Base-by-base conservation (phyloP, 2,888 invertebrate species). In the Lamproptera curius region DNA sequence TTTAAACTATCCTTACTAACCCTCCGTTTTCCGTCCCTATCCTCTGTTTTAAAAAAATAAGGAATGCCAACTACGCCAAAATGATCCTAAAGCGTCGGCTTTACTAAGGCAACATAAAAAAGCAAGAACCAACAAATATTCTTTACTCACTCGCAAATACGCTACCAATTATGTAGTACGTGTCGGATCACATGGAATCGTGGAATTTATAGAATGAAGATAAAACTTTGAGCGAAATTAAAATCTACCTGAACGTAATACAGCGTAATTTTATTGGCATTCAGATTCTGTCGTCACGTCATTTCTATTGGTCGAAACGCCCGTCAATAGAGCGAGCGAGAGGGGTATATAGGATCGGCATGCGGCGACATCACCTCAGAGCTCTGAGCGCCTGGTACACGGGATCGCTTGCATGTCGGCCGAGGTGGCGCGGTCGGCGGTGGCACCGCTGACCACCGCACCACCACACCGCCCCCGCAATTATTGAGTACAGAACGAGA, bases 371-470 rank as follows among this genome's bases (percentile, higher is more conserved):
- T 26, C 63, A 67, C 64, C 42, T 53, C 10, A 9, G 1, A n/a
- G 14, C 58, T 66, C 66, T 86, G 83, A 5, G 51, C 41, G 63
- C 87, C 85, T 86, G 63, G 87, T 87, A 80, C 37, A 48, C 59
- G 70, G 71, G 85, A 87, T 85, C 87, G 83, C 71, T 82, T 74
- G 81, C 86, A 83, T 85, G 76, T 85, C 82, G 82, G 81, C 69
- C 81, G 84, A 79, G 81, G 84, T 78, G 82, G 83, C 83, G 84
- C 82, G 83, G 85, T 71, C 79, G 67, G 71, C 73, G 63, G 58
- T 40, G 38, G 16, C 59, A 49, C 55, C 60, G 38, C 50, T 52
- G 20, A 33, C 53, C 53, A 40, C 51, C 46, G 47, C 51, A 57
- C n/a, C n/a, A n/a, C n/a, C n/a, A n/a, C 42, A 26, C 31, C 54